phyloP scores from a whole-genome alignment of 2,888 invertebrate genomes.

The Drosophila pegasa region DNA sequence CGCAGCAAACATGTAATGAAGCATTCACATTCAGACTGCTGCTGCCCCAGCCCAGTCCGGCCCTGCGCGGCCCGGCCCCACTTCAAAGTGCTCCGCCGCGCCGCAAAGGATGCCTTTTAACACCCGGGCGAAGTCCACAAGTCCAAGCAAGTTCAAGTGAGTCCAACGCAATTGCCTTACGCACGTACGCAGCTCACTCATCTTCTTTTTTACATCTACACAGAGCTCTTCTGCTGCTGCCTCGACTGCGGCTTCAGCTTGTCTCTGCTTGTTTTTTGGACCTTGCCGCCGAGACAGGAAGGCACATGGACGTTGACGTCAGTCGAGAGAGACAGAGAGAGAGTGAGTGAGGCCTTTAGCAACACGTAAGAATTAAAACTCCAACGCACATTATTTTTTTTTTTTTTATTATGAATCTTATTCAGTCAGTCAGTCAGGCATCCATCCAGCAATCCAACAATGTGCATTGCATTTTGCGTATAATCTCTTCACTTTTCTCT shows the following conservation, averaged over 20 bases:
- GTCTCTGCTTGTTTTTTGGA: slow-evolving; percentile 42
- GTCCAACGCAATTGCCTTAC: slow-evolving; percentile 72
- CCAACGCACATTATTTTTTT: slow-evolving; percentile 67
- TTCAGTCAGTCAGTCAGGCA: slow-evolving; percentile 32
- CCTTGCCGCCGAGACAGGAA: slow-evolving; percentile 50
- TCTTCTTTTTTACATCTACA: slow-evolving; percentile 62
- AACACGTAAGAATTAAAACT: slow-evolving; percentile 78
- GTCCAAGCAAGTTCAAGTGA: slow-evolving; percentile 53
- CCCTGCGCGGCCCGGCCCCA: no score
- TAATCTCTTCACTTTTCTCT: slow-evolving; percentile 65
- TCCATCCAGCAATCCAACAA: slow-evolving; percentile 53
- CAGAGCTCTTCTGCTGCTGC: slow-evolving; percentile 21
- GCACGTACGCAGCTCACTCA: slow-evolving; percentile 76
- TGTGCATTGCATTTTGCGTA: slow-evolving; percentile 79
- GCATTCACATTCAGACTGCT: slow-evolving; percentile 32
- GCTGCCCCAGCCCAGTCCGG: background rate
- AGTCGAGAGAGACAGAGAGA: slow-evolving; percentile 9
- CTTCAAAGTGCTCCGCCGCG: slow-evolving; percentile 36
- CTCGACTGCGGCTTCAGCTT: slow-evolving; percentile 8
- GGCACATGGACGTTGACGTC: slow-evolving; percentile 39
- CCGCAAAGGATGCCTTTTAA: slow-evolving; percentile 48
- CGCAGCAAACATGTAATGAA: slow-evolving; percentile 55
- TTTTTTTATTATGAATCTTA: slow-evolving; percentile 64
- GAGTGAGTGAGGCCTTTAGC: slow-evolving; percentile 50
- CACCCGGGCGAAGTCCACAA: slow-evolving; percentile 15